phyloP scores from a whole-genome alignment of 2,888 invertebrate species.

The Hydrotaea cyrtoneurina region DNA sequence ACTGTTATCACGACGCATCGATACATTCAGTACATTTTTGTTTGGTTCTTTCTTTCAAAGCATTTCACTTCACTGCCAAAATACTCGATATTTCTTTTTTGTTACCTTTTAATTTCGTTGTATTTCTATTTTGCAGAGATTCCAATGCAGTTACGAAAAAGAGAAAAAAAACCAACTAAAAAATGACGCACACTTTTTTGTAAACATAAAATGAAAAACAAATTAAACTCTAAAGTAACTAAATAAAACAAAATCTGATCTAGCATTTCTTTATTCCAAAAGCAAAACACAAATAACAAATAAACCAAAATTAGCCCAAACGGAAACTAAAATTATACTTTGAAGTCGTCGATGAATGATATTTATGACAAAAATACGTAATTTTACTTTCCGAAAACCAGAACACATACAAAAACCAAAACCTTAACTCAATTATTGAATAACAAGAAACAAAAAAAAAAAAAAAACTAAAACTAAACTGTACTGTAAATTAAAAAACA shows the following conservation, averaged over 20 bases:
- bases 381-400: slow-evolving; percentile 42
- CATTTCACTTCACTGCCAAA: slow-evolving; percentile 48
- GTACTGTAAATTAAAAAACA: no score
- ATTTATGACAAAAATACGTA: slow-evolving; percentile 58
- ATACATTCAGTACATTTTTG: no score
- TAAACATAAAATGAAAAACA: slow-evolving; percentile 63
- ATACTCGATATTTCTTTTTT: slow-evolving; percentile 12
- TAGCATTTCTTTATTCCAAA: slow-evolving; percentile 56
- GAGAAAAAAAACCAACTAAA: slow-evolving; percentile 41
- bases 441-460: neutral
- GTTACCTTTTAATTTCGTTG: neutral
- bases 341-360: slow-evolving; percentile 44
- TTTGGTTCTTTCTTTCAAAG: no score
- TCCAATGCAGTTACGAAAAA: slow-evolving; percentile 35
- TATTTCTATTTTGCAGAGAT: slow-evolving; percentile 29
- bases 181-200: slow-evolving; percentile 60
- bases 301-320: neutral
- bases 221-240: slow-evolving; percentile 68
- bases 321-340: slow-evolving; percentile 47
- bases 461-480: neutral
- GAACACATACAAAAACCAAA: neutral
- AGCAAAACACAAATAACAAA: neutral
- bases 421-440: slow-evolving; percentile 3
- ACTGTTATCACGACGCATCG: no score
- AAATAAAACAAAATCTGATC: slow-evolving; percentile 67